Evolutionary conservation across 2,797 vertebrate genomes (phyloP), one percentile per base, ranked within the genome.

Genomic region (Parambassis ranga): DNA sequence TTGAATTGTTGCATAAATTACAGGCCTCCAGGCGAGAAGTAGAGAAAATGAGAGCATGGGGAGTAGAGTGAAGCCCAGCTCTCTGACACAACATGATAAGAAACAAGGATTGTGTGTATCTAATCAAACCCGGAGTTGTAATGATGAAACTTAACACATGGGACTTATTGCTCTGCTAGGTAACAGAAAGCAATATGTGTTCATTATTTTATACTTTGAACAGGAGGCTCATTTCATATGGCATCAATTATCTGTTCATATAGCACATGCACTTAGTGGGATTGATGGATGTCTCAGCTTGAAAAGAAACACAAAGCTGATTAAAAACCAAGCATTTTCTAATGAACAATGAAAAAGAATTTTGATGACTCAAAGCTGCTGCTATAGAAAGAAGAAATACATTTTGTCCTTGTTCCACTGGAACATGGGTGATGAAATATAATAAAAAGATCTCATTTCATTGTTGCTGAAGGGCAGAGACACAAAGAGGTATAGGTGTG

Each of bases 111-210:
- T 69, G 33, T 58, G 46, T 63, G 58, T 51, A 46, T 64, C 33
- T 74, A 48, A 55, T 67, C 64, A 75, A 11, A 60, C 36, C 26
- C 26, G 26, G 20, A 51, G 24, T 52, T 43, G 35, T 51, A 35
- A 53, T 58, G 57, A 73, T 66, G 43, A 50, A 59, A 18, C 65
- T 62, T 36, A 51, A 51, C 63, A 49, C 26, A 39, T 42, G 56
- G 47, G 43, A 49, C 48, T 69, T 39, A 52, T 15, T 41, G 28
- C 27, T 64, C 31, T 33, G 44, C 48, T 33, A 47, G 38, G 56
- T 46, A 57, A 39, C 6, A n/a, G 9, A 30, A 55, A 66, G 51
- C 19, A 41, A 20, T 23, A 20, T 55, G 14, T 31, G 14, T 56
- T 43, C 7, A 32, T 35, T 33, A 15, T 0, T 38, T 47, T 24